Evolutionary conservation across 2,888 invertebrate species (phyloP).

Genomic region (Ophioninae sp.): DNA sequence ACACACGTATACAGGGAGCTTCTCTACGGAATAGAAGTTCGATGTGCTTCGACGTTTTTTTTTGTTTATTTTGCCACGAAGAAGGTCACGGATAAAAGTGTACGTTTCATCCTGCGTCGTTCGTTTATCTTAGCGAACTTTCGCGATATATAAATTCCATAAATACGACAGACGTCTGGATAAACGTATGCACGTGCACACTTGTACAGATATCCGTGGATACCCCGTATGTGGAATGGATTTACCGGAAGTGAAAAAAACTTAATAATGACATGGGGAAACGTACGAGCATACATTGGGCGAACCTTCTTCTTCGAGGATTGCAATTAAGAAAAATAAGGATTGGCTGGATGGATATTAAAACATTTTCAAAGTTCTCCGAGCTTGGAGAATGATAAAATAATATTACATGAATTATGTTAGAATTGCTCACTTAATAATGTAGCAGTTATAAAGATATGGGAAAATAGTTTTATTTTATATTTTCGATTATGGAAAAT

Average conservation of each 20-base stretch:
- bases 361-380: too few relatives aligned
- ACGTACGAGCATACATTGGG: slow-evolving; percentile 49
- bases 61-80: slow-evolving; percentile 5
- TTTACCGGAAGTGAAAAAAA: slow-evolving; percentile 17
- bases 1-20: slow-evolving; percentile 5
- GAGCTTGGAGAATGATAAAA: too few relatives aligned
- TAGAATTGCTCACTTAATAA: too few relatives aligned
- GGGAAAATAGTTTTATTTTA: too few relatives aligned
- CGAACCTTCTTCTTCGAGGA: slow-evolving; percentile 11
- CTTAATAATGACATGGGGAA: background rate
- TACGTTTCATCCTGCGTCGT: slow-evolving; percentile 18
- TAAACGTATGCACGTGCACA: slow-evolving; percentile 12
- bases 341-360: too few relatives aligned
- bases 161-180: slow-evolving; percentile 32
- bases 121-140: slow-evolving; percentile 43
- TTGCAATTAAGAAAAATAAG: slow-evolving; percentile 28
- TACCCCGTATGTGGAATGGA: background rate
- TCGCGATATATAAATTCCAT: slow-evolving; percentile 29
- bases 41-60: slow-evolving; percentile 41
- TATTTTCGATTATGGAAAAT: too few relatives aligned
- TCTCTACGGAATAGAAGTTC: slow-evolving; percentile 25
- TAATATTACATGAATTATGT: too few relatives aligned
- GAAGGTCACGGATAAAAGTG: slow-evolving; percentile 45
- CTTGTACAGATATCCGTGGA: background rate
- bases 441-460: too few relatives aligned